Base-by-base conservation (phyloP, 2,888 invertebrate genomes). In the Trichopoda pennipes region DNA sequence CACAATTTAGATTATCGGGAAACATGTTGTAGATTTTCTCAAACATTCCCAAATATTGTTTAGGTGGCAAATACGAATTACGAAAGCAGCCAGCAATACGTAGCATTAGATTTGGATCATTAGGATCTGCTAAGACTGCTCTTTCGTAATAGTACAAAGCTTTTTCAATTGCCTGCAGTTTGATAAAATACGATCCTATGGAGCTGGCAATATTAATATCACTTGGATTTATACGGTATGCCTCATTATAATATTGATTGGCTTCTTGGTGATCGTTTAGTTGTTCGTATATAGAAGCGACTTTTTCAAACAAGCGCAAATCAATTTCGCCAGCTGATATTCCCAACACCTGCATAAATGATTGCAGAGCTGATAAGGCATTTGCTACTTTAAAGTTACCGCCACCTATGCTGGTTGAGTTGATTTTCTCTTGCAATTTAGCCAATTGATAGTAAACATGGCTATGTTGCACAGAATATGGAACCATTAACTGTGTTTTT, bases 1-100 rank as follows among this genome's bases (percentile, higher is more conserved):
- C 91, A 94, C 99, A 99, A 89, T 98, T 98, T 1, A 96, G 93
- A 90, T 99, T 98, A 83, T 99, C 98, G 0, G 99, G 99, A 90
- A 99, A 99, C 85, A 94, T 94, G 21, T 94, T 92, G 88, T 98
- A 96, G 87, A 99, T 91, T 61, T 90, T 89, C 80, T 91, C 90
- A 66, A 91, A 91, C 85, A 91, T 87, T 60, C 88, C 88, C 75
- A 91, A 80, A 83, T 91, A 91, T 84, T 92, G 92, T 83, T 93
- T 93, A 69, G 93, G 91, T 76, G 93, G 95, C 84, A 90, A 79
- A 35, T 97, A 97, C 74, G 95, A 95, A 85, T 96, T 93, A 51
- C 97, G 92, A 87, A 96, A 94, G 89, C 97, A 97, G 42, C 95
- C 95, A 10, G 97, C 97, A 63, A 96, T 95, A 91, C 97, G 94